A percentile compares a stretch with the other conserved stretches of the same genome.
Conservation (phyloP, 2,113 vertebrate genomes). For the Larimichthys crocea region DNA sequence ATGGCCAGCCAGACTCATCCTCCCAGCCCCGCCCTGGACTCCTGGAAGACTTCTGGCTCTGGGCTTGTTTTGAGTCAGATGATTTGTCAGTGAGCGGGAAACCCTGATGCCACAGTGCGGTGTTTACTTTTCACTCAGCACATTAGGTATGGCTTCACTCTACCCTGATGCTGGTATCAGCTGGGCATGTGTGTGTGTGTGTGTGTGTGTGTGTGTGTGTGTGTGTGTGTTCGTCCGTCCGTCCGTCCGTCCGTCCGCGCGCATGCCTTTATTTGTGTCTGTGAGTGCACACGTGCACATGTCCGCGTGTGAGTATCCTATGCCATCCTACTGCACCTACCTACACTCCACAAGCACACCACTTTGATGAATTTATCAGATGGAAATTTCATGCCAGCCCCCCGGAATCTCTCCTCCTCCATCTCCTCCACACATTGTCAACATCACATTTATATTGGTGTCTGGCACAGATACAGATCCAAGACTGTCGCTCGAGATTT, state of each 20-base stretch:
- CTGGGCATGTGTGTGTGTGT: constrained; percentile 44
- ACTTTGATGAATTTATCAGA: constrained; percentile 74
- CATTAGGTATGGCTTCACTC: constrained; percentile 74
- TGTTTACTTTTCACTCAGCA: constrained; percentile 84
- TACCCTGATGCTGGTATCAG: constrained; percentile 81
- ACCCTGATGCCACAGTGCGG: constrained; percentile 67
- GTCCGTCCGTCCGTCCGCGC: background rate
- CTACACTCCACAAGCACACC: constrained; percentile 22
- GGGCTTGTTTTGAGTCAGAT: constrained; percentile 67
- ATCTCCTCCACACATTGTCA: constrained; percentile 1
- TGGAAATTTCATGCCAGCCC: constrained; percentile 37
- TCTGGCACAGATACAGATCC: constrained; percentile 64
- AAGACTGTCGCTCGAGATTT: constrained; percentile 39
- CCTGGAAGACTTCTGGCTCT: constrained; percentile 49
- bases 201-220: constrained; percentile 24
- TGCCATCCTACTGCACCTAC: constrained; percentile 29
- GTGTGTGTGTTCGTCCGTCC: too few relatives aligned
- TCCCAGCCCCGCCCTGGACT: constrained; percentile 42
- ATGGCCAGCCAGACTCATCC: constrained; percentile 17
- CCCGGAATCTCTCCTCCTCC: background rate
- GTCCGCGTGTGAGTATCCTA: constrained; percentile 23
- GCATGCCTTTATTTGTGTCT: constrained; percentile 22
- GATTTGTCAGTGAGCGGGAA: constrained; percentile 59
- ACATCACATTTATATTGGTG: constrained; percentile 46
- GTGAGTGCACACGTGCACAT: background rate